Base-by-base conservation (phyloP, 1,140 invertebrate species). In the Homalodisca vitripennis region DNA sequence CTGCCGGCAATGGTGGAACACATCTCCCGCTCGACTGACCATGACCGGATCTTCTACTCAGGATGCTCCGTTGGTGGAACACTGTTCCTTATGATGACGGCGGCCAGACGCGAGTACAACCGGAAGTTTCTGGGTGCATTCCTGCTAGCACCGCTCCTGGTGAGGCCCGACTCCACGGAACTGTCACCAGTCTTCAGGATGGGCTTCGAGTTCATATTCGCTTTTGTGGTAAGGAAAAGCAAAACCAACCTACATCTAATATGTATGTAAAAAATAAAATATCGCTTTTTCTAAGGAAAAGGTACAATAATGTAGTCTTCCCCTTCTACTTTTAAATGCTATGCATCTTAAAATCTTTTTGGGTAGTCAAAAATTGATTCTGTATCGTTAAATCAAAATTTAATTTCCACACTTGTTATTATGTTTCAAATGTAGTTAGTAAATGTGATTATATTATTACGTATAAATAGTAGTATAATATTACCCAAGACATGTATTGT, bases 71-170 rank as follows among this genome's bases (percentile, higher is more conserved):
- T 89, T 77, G 88, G 88, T 3, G 84, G 83, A 1, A 81, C 80
- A 1, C 75, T 78, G 22, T 80, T 82, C 24, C 82, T 82, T 53
- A 81, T 82, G 3, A 78, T 84, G 75, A 72, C 82, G 32, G 81
- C 81, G 3, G 79, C 80, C 57, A 77, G 78, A 32, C 84, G 85
- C 0, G 79, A 86, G 53, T 85, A 84, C 70, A 84, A 84, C 71
- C 74, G 83, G 13, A 89, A 88, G 78, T 84, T 90, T 66, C 80
- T 79, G 27, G 77, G 82, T 70, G 85, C 91, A 80, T 82, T 87
- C 62, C 84, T 82, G 67, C 78, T 96, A 41, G 93, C 89, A 0
- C 93, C 93, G 0, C 85, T 93, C 0, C 88, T 87, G 0, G 92
- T 83, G 32, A 31, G 32, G 10, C 41, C 63, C 34, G 24, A 31